phyloP scores from a whole-genome alignment of 2,797 vertebrate species.

The Betta splendens region DNA sequence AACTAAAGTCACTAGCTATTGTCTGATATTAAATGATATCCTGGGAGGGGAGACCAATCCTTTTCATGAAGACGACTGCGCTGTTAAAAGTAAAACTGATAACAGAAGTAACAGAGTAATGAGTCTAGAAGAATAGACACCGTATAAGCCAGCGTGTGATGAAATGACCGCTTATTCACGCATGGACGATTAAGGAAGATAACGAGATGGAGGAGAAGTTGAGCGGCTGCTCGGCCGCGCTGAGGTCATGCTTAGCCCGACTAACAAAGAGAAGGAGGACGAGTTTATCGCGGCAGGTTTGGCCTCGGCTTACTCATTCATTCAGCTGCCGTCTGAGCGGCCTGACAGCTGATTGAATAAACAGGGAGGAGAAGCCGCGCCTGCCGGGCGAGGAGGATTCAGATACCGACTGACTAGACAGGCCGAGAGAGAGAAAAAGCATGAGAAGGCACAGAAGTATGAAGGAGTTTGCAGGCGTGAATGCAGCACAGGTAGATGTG shows the following conservation, averaged over 20 bases:
- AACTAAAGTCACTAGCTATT: neutral
- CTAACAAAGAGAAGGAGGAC: slow-evolving; percentile 52
- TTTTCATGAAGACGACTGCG: slow-evolving; percentile 4
- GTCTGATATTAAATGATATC: neutral
- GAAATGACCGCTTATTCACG: slow-evolving; percentile 1
- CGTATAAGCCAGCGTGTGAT: slow-evolving; percentile 4
- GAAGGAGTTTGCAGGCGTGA: neutral
- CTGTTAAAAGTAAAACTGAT: slow-evolving; percentile 13
- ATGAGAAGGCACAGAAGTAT: slow-evolving; percentile 2
- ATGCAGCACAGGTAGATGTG: neutral
- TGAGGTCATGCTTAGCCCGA: neutral
- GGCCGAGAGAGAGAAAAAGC: neutral
- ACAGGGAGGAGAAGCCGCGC: slow-evolving; percentile 17
- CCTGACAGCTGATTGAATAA: slow-evolving; percentile 54
- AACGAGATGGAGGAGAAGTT: slow-evolving; percentile 1
- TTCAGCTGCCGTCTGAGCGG: slow-evolving; percentile 46
- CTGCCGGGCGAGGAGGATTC: neutral
- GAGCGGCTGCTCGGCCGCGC: slow-evolving; percentile 7
- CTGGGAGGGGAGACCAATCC: neutral
- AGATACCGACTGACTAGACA: neutral
- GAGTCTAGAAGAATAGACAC: slow-evolving; percentile 4
- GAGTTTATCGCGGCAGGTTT: slow-evolving; percentile 19
- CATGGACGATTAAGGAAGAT: slow-evolving; percentile 4
- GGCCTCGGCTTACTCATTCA: slow-evolving; percentile 26
- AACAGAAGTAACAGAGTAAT: slow-evolving; percentile 2